phyloP scores from a whole-genome alignment of 2,888 invertebrate species.

The Marasmarcha lunaedactyla region DNA sequence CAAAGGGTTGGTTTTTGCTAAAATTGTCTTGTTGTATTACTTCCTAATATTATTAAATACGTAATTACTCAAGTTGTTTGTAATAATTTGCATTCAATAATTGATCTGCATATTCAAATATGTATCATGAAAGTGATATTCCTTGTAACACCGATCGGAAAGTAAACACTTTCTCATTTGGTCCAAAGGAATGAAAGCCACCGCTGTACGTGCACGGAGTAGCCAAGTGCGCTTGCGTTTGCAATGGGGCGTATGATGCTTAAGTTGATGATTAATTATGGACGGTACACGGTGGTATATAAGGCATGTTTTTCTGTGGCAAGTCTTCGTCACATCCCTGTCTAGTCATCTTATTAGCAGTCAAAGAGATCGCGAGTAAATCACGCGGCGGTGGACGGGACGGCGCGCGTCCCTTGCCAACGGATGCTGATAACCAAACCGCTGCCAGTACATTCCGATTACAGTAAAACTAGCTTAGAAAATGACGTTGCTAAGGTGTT shows the following conservation, averaged over 20 bases:
- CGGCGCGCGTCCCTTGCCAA: conserved; percentile 33
- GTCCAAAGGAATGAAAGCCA: conserved; percentile 22
- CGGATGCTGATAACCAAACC: conserved; percentile 32
- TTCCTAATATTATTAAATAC: too few species aligned
- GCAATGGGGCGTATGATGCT: conserved; percentile 9
- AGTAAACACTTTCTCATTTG: conserved; percentile 19
- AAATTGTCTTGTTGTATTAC: too few species aligned
- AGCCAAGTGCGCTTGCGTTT: conserved; percentile 13
- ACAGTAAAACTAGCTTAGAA: conserved; percentile 26
- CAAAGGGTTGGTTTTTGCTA: too few species aligned
- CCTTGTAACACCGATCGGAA: background rate
- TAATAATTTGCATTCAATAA: too few species aligned
- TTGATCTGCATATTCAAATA: background rate
- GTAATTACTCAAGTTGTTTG: too few species aligned
- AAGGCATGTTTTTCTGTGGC: too few species aligned
- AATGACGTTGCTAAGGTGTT: conserved; percentile 35
- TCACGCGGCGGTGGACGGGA: conserved; percentile 36
- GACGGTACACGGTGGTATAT: conserved; percentile 1
- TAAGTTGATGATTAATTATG: background rate
- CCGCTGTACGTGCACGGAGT: conserved; percentile 27
- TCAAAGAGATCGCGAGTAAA: conserved; percentile 35
- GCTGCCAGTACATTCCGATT: conserved; percentile 27
- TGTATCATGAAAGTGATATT: background rate
- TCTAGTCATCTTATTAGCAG: conserved; percentile 33
- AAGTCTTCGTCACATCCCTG: conserved; percentile 15